Conservation (phyloP, 2,113 vertebrate species). For the Amazona guildingii region DNA sequence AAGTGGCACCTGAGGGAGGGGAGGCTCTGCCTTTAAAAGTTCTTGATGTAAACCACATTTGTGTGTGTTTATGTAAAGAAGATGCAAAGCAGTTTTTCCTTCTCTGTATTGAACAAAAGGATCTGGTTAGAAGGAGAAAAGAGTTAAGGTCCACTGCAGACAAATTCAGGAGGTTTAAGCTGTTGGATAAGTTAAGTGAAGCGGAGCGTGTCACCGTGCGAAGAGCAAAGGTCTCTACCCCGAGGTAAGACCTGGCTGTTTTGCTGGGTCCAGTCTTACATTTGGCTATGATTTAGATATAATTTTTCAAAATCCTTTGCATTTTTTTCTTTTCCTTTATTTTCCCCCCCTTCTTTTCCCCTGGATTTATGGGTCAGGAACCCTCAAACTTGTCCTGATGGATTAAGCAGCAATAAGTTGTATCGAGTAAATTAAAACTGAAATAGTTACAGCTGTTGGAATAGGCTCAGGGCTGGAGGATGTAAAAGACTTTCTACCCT, state of each 20-base stretch:
- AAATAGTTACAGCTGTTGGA: slow-evolving; percentile 76
- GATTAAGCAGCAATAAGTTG: slow-evolving; percentile 74
- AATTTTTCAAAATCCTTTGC: slow-evolving; percentile 66
- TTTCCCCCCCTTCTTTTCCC: background rate
- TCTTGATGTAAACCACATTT: background rate
- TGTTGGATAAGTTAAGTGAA: background rate
- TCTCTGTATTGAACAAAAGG: background rate
- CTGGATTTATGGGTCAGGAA: slow-evolving; percentile 66
- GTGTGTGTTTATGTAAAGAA: background rate
- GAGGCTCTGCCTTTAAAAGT: background rate
- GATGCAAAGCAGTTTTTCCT: background rate
- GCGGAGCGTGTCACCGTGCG: rapidly evolving
- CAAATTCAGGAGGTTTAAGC: background rate
- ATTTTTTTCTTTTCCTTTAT: background rate
- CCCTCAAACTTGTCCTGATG: slow-evolving; percentile 71
- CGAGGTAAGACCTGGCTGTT: background rate
- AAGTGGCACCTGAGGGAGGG: background rate
- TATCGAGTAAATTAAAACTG: slow-evolving; percentile 73
- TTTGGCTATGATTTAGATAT: slow-evolving; percentile 69
- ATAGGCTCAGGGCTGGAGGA: slow-evolving; percentile 27
- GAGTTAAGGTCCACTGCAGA: background rate
- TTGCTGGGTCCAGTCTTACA: background rate
- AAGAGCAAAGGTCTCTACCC: background rate
- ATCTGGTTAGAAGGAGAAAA: background rate
- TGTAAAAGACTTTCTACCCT: slow-evolving; percentile 34